A percentile compares a stretch with the other conserved stretches of the same genome.
Conservation (phyloP, 1,140 invertebrate genomes). For the Pseudomyrmex sp. region DNA sequence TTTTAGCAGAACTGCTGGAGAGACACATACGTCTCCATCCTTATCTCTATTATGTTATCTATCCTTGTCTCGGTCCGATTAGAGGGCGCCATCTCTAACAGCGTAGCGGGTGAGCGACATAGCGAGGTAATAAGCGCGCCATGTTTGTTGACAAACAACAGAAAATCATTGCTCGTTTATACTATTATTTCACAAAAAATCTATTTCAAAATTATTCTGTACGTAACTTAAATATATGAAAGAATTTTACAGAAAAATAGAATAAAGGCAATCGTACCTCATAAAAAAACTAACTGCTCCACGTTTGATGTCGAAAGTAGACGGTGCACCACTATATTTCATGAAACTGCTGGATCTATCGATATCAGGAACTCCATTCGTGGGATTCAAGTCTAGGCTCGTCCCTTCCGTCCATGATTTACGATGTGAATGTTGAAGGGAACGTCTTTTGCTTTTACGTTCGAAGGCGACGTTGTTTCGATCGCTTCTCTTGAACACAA, state of each 20-base stretch:
- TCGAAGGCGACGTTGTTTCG: slow-evolving; percentile 28
- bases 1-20: too few relatives aligned
- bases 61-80: too few relatives aligned
- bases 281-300: slow-evolving; percentile 36
- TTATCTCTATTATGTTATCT: too few relatives aligned
- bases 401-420: slow-evolving; percentile 79
- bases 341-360: slow-evolving; percentile 68
- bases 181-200: too few relatives aligned
- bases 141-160: too few relatives aligned
- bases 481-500: slow-evolving; percentile 37
- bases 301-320: slow-evolving; percentile 62
- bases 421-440: slow-evolving; percentile 57
- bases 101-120: too few relatives aligned
- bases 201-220: too few relatives aligned
- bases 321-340: slow-evolving; percentile 68
- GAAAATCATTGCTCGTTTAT: too few relatives aligned
- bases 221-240: too few relatives aligned
- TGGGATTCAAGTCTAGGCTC: background rate
- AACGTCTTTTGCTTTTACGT: slow-evolving; percentile 46
- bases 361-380: slow-evolving; percentile 22
- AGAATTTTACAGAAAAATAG: slow-evolving; percentile 4
- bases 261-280: slow-evolving; percentile 50
- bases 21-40: too few relatives aligned
- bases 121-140: too few relatives aligned
- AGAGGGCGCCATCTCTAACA: too few relatives aligned